Evolutionary conservation across 2,888 invertebrate genomes (phyloP), one percentile per base, ranked within the genome.

Genomic region (Lagria hirta): DNA sequence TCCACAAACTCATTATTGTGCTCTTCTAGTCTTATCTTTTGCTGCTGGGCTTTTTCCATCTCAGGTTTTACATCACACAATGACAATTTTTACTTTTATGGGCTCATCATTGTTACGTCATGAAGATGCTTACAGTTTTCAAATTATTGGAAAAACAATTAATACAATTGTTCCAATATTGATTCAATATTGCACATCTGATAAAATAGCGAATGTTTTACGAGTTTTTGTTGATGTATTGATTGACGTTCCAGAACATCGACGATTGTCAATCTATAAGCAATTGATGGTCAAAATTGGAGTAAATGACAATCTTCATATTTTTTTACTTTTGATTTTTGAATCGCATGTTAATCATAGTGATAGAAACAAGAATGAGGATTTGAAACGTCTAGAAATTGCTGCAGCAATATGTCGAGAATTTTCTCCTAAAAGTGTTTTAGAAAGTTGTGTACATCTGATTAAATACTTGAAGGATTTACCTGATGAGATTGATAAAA

Each of bases 31-130:
- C 1, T 75, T 98, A 1, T 83, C 89, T 0, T 80, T 86, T 42
- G 84, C 87, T 7, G 90, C 93, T 0, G 77, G 78, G 15, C 77
- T 90, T 61, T 77, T 88, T 42, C 93, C 93, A 0, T 82, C 85
- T 45, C 84, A 87, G 72, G 91, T 98, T 0, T 73, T 97, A 8
- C 88, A 92, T 64, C 92, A 96, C 61, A 88, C 96, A 2, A 95
- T 98, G 84, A 86, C 93, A 12, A 90, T 99, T 57, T 99, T 99
- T 67, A 96, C 97, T 0, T 99, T 98, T 64, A 94, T 99, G 84
- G 98, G 98, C 1, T 88, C 88, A 0, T 91, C 91, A 0, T 84
- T 98, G 5, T 75, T 97, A 1, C 79, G 95, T 5, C 92, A 94
- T 57, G 97, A 98, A 65, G 95, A 97, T 62, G 86, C 88, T 0